These are phyloP conservation scores for Micronisus gabar DNA, from an alignment of 2,113 vertebrate species.

Conservation along the genomic window DNA sequence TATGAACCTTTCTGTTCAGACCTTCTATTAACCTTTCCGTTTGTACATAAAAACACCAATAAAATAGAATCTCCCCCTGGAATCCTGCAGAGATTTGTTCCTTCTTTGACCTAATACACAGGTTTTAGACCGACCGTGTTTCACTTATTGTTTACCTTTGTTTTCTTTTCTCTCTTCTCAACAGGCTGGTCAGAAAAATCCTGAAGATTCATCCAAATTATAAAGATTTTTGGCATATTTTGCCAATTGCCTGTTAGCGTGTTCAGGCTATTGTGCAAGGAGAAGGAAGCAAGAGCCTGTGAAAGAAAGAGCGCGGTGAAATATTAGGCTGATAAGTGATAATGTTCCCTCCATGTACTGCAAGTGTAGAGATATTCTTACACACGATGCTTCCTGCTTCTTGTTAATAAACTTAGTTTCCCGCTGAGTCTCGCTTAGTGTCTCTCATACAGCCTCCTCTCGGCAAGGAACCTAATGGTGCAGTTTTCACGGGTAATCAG, in stretches of 20 bases:
- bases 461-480: background rate
- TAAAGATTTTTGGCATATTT: background rate
- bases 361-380: background rate
- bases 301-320: background rate
- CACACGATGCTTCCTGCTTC: background rate
- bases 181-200: background rate
- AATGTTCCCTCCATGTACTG: conserved; percentile 13
- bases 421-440: background rate
- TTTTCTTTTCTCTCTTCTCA: background rate
- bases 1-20: conserved; percentile 35
- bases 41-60: conserved; percentile 53
- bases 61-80: conserved; percentile 24
- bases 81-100: conserved; percentile 42
- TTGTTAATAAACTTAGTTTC: conserved; percentile 16
- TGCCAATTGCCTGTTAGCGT: background rate
- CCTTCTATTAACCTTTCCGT: conserved; percentile 60
- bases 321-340: conserved; percentile 11
- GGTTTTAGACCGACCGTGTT: background rate
- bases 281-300: background rate
- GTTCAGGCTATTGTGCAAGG: background rate
- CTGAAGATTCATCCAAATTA: background rate
- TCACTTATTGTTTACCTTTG: conserved; percentile 3
- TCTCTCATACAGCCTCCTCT: background rate
- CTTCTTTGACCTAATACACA: conserved; percentile 24
- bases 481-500: background rate